A percentile compares a stretch with the other conserved stretches of the same genome.
phyloP scores from a whole-genome alignment of 2,888 invertebrate genomes.

The Parochlus steinenii region DNA sequence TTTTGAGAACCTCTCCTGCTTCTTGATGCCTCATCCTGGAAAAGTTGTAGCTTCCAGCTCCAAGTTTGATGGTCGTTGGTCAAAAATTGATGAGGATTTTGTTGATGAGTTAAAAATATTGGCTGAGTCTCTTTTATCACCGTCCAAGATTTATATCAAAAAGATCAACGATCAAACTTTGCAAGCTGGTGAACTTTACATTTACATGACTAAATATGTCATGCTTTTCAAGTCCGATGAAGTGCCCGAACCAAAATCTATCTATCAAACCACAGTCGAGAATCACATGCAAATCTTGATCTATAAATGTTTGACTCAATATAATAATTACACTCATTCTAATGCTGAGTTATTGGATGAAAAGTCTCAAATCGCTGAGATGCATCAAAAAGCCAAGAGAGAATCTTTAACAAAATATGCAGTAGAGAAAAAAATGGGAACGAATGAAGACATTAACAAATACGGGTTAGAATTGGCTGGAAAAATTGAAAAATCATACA shows the following conservation, averaged over 20 bases:
- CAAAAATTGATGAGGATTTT: conserved; percentile 13
- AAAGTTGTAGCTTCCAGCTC: conserved; percentile 1
- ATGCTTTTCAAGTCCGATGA: conserved; percentile 7
- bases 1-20: conserved; percentile 8
- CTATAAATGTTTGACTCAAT: conserved; percentile 6
- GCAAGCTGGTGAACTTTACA: conserved; percentile 2
- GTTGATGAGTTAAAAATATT: conserved; percentile 6
- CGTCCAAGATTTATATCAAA: conserved; percentile 6
- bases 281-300: conserved; percentile 9
- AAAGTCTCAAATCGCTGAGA: not conserved
- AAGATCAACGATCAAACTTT: conserved; percentile 3
- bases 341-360: too few relatives aligned
- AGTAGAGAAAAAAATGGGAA: conserved; percentile 8
- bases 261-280: conserved; percentile 10
- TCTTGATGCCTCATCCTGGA: conserved; percentile 13
- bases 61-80: conserved; percentile 8
- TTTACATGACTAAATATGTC: conserved; percentile 9
- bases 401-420: conserved; percentile 1
- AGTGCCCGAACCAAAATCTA: conserved; percentile 10
- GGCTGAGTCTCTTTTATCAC: conserved; percentile 2
- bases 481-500: conserved; percentile 1
- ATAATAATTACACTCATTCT: not conserved
- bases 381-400: not conserved
- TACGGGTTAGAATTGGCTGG: not conserved
- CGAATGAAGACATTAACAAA: not conserved